phyloP scores from a whole-genome alignment of 92 coral and sea anemone genomes.

The Bergia sp. region DNA sequence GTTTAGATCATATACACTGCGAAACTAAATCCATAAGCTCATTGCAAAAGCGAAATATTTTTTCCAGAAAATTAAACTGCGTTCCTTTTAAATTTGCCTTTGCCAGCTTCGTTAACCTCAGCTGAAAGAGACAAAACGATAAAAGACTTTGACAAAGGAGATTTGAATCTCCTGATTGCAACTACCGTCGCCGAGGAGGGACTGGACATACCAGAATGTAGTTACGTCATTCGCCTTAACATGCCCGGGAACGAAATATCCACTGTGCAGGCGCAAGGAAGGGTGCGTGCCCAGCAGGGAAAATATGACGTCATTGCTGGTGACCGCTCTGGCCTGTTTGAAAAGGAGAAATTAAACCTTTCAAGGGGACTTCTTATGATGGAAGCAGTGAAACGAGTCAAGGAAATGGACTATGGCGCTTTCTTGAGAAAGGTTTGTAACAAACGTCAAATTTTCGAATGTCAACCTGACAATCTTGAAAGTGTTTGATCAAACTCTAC shows the following conservation, averaged over 20 bases:
- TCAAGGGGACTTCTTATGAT: constrained; percentile 49
- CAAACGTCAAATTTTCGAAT: neutral
- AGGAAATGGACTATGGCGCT: neutral
- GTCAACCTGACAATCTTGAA: too few species aligned
- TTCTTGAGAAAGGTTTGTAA: too few species aligned
- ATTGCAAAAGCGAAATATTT: too few species aligned
- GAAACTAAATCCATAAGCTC: too few species aligned
- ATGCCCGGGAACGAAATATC: constrained; percentile 67
- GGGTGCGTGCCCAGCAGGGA: constrained; percentile 39
- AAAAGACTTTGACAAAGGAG: constrained; percentile 76
- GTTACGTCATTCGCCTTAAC: constrained; percentile 48
- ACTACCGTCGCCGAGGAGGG: constrained; percentile 90
- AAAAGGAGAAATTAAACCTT: constrained; percentile 38
- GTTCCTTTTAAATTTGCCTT: too few species aligned
- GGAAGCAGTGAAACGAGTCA: constrained; percentile 16
- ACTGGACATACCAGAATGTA: constrained; percentile 45
- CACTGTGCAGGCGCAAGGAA: constrained; percentile 71
- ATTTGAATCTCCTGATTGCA: constrained; percentile 86
- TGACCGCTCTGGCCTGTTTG: constrained; percentile 2
- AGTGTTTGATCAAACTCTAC: too few species aligned
- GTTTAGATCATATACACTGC: too few species aligned
- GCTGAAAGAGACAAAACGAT: constrained; percentile 77
- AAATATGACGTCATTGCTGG: constrained; percentile 30
- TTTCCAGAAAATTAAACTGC: too few species aligned
- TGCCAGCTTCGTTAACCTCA: constrained; percentile 79